Base-by-base conservation (phyloP, 2,797 vertebrate genomes). In the Danio choprae region DNA sequence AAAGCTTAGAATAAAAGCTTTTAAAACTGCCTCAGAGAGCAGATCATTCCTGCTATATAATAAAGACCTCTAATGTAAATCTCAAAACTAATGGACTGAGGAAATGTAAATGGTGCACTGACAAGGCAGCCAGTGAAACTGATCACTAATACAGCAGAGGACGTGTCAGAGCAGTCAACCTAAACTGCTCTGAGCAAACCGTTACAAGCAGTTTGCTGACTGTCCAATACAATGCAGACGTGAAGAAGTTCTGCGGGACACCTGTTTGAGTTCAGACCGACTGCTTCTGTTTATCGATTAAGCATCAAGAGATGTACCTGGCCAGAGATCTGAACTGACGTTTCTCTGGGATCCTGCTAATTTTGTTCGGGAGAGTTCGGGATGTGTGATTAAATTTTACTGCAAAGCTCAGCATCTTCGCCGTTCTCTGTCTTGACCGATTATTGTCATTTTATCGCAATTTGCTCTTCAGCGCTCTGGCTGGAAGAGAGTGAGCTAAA, bases 321-420 rank as follows among this genome's bases (percentile, higher is more conserved):
- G 20, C 16, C 59, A 10, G 41, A 72, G 50, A 80, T 64, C 18
- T 44, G 22, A 80, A 56, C 59, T 56, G 78, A 73, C 69, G n/a
- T 64, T 80, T 65, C 59, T 80, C 73, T 53, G 51, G 69, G 22
- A 73, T 63, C 48, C 78, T 65, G 60, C 44, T 72, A 38, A 65
- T 73, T 73, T 69, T 65, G 51, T 20, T 65, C 3, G 0, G 8
- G 40, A 55, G 41, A 65, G 20, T 70, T 80, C 22, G 40, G 22
- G 59, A 80, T 18, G n/a, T 73, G 69, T 46, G 59, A 80, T 80
- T 80, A 46, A 38, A 72, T 72, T 80, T 80, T 80, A 56, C 59
- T 73, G 78, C 78, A 48, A 38, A 64, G 78, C 78, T 80, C 69
- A 72, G 77, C 68, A 60, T 22, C 38, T 63, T 36, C 13, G 69